These are phyloP conservation scores for Drosophila flavopinicola DNA, from an alignment of 2,888 invertebrate genomes.

Conservation along the genomic window DNA sequence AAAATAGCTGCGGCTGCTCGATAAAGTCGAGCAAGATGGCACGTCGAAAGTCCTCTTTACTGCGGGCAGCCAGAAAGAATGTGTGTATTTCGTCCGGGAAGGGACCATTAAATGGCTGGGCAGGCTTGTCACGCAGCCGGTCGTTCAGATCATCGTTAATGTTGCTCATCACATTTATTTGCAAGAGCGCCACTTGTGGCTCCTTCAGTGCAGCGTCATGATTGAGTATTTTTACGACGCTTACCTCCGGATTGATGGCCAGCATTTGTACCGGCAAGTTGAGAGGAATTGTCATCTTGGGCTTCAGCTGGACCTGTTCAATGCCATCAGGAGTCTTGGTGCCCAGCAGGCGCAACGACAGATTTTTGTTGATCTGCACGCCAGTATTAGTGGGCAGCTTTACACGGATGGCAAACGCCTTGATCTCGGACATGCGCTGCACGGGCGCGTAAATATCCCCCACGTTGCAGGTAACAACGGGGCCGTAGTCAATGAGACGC, in stretches of 20 bases:
- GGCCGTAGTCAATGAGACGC: conserved; percentile 52
- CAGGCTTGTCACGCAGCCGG: background rate
- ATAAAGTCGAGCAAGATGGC: conserved; percentile 51
- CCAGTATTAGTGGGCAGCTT: conserved; percentile 19
- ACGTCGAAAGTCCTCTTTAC: conserved; percentile 46
- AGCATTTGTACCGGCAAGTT: conserved; percentile 46
- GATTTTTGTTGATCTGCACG: conserved; percentile 24
- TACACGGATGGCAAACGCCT: conserved; percentile 40
- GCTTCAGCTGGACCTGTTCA: conserved; percentile 39
- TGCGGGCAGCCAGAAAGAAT: conserved; percentile 46
- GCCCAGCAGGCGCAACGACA: conserved; percentile 40
- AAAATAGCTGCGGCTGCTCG: conserved; percentile 10
- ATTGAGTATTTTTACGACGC: conserved; percentile 24
- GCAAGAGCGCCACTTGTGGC: conserved; percentile 36
- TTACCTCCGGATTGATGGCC: conserved; percentile 26
- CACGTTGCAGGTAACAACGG: background rate
- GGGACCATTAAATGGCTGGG: background rate
- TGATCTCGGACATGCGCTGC: conserved; percentile 22
- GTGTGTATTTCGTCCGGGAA: conserved; percentile 12
- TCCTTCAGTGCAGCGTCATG: conserved; percentile 3
- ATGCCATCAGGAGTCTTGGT: conserved; percentile 35
- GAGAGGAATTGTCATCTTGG: conserved; percentile 29
- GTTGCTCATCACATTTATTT: conserved; percentile 28
- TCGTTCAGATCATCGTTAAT: conserved; percentile 41
- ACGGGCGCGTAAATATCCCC: conserved; percentile 32